Evolutionary conservation across 2,888 invertebrate species (phyloP).

Genomic region (Torymus tubicola): DNA sequence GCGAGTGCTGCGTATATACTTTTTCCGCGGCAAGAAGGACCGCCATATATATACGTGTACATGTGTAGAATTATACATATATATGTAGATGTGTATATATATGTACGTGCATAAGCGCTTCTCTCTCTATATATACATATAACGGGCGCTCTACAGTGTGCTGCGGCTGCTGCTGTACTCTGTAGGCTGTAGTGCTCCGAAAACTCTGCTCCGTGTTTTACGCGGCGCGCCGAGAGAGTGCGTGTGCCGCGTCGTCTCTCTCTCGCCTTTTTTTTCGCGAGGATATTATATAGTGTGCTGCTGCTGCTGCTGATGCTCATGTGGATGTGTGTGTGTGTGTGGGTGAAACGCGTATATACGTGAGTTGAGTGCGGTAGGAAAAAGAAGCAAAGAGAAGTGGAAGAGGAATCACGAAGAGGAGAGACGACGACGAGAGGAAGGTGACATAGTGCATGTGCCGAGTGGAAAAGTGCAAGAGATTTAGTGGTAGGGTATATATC

Average conservation of each 20-base stretch:
- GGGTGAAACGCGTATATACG: no score
- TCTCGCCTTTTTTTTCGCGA: conserved; percentile 8
- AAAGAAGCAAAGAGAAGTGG: no score
- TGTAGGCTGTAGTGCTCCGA: background rate
- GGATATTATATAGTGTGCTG: background rate
- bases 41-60: conserved; percentile 34
- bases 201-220: conserved; percentile 18
- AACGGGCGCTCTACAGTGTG: no score
- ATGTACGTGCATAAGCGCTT: no score
- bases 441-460: background rate
- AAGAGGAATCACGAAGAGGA: no score
- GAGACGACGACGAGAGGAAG: background rate
- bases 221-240: conserved; percentile 40
- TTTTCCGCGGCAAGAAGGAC: conserved; percentile 21
- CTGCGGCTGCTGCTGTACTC: no score
- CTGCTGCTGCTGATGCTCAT: no score
- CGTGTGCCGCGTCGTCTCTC: conserved; percentile 11
- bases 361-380: no score
- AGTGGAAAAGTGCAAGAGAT: background rate
- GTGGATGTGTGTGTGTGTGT: no score
- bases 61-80: conserved; percentile 20
- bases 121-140: no score
- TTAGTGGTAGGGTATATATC: background rate
- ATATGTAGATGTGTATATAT: conserved; percentile 30
- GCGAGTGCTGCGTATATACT: background rate